Base-by-base conservation (phyloP, 2,113 vertebrate genomes). In the Polyodon spathula region DNA sequence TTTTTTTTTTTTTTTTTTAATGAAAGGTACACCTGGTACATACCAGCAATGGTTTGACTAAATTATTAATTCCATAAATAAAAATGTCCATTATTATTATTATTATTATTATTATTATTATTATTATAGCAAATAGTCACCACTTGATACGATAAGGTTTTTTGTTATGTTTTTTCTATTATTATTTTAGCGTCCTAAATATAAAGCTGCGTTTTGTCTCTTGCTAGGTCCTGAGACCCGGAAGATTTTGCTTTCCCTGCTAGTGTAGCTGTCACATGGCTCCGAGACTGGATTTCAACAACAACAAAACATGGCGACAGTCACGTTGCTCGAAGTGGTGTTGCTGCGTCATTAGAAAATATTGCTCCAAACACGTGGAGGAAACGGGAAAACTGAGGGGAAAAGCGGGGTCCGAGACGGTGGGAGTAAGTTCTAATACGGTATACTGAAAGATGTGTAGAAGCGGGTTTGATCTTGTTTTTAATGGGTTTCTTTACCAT, bases 291-390 rank as follows among this genome's bases (percentile, higher is more conserved):
- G 84, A 87, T 85, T 87, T 89, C 83, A 92, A 93, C 90, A 91
- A 91, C 90, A 92, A 92, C 89, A 89, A 89, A 90, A 92, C 88
- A 93, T 93, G 90, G 90, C 90, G 90, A 87, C 90, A 86, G 80
- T 91, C 90, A 92, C 89, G 89, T 89, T 91, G 89, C 76, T 81
- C 83, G 65, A 74, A 81, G 80, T 82, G 81, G 76, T 89, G 82
- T 87, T 88, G 87, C 90, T 93, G 90, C 90, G 90, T 92, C 90
- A 93, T 87, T 84, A 89, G 72, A 88, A 84, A 81, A 88, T 85
- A 84, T 82, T 83, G 81, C 79, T 75, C 87, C 86, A 83, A 90
- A 90, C 81, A 79, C 69, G 73, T 68, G 74, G 55, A 71, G 71
- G 69, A 57, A 76, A 66, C 67, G 72, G 59, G 66, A 38, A 14